Evolutionary conservation across 2,797 vertebrate species (phyloP), one percentile per base, ranked within the genome.

Genomic region (Crenichthys baileyi): DNA sequence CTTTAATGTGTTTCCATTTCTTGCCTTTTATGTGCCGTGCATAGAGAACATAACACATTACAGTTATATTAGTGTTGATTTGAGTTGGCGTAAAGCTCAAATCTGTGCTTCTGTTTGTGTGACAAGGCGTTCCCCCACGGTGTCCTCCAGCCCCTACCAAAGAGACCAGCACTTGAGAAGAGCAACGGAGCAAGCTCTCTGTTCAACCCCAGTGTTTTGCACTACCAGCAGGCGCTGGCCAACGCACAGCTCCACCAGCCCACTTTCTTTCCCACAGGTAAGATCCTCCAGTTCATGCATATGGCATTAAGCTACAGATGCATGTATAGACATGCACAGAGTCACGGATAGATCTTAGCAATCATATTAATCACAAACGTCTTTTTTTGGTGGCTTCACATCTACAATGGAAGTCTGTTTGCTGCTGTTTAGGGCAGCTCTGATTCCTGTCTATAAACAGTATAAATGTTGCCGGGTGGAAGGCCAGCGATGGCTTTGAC

Each of bases 131-230:
- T 99, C 92, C 98, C 98, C 91, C 97, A 97, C 63, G 96, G 97
- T 90, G 93, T 98, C 93, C 97, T 99, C 93, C 98, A 99, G 89
- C 97, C 97, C 79, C 96, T 99, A 97, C 98, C 98, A 98, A 99
- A 99, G 97, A 98, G 98, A 97, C 96, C 93, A 94, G 97, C 98
- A 85, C 96, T 99, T 88, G 98, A 99, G 95, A 99, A 99, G 95
- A 97, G 95, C 95, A 98, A 97, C 85, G 97, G 97, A 85, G 96
- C 97, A 78, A 97, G 95, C 92, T 94, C 97, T 80, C 95, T 99
- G 92, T 98, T 99, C 94, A 98, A 96, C 93, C 97, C 97, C 94
- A 98, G 97, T 94, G 95, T 99, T 94, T 95, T 99, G 96, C 98
- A 99, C 95, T 99, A 99, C 94, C 98, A 99, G 95, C 98, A 99